Conservation (phyloP, 2,113 vertebrate species). For the Pangasianodon hypophthalmus region DNA sequence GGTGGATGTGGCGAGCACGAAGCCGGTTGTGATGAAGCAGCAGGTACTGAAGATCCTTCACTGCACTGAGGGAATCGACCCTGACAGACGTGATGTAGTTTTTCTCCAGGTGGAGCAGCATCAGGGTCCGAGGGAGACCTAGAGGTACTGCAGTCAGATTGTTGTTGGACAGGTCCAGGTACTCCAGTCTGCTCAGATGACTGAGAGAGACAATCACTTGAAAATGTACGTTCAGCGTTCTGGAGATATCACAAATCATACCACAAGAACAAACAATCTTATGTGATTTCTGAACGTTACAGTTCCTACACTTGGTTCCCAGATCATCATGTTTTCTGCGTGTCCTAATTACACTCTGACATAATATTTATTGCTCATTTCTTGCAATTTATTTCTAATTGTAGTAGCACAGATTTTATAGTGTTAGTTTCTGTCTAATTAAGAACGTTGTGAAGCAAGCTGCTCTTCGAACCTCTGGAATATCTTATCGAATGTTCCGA, state of each 20-base stretch:
- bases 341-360: background rate
- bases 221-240: background rate
- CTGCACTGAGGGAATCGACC: conserved; percentile 80
- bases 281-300: background rate
- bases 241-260: background rate
- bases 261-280: background rate
- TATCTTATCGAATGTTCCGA: background rate
- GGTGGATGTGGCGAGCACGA: conserved; percentile 86
- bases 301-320: no score
- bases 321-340: background rate
- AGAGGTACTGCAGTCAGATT: conserved; percentile 87
- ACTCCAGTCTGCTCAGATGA: conserved; percentile 89
- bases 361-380: no score
- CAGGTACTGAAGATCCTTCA: conserved; percentile 91
- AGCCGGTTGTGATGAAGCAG: conserved; percentile 94
- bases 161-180: conserved; percentile 95
- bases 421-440: background rate
- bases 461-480: background rate
- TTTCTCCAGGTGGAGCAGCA: conserved; percentile 95
- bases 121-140: conserved; percentile 87
- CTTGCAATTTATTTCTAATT: background rate
- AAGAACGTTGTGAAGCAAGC: no score
- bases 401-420: background rate
- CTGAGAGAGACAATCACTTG: conserved; percentile 62
- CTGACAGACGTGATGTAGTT: conserved; percentile 86